Base-by-base conservation (phyloP, 2,797 vertebrate genomes). In the Spinus pinus region DNA sequence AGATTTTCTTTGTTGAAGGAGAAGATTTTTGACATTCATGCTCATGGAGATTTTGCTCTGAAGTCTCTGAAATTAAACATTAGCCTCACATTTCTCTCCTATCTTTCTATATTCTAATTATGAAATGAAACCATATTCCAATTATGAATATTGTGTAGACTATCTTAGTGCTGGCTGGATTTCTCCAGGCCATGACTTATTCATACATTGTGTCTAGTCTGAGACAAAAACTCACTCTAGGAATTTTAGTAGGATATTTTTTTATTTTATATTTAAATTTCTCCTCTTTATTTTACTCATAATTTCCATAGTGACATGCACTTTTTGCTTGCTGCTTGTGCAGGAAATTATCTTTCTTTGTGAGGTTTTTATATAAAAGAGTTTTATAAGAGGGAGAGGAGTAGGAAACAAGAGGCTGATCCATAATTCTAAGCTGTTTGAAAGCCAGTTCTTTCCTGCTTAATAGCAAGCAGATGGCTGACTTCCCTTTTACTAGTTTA, bases 401-500 rank as follows among this genome's bases (percentile, higher is more conserved):
- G 53, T 27, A 70, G n/a, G 19, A 44, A 81, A 51, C 1, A 1
- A 69, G 14, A 66, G 21, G 3, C 6, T 70, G 28, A 47, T 69
- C 44, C 30, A 53, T 88, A 83, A 67, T 73, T 87, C 39, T n/a
- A 1, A 33, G 21, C 17, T 82, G 35, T 62, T 96, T 81, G 75
- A 89, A 92, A 93, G 20, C 25, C 62, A 46, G 11, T 78, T 65
- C 2, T 69, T 78, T 75, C 24, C 44, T 57, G 9, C 35, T 72
- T 86, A 85, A 88, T 62, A 90, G 8, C 56, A 81, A 90, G 41
- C 69, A 94, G 85, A 89, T 80, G 77, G 41, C 33, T 95, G 72
- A 88, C 24, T 84, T 81, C 37, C 9, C 33, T 82, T 88, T 77
- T 47, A 62, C 14, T 65, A 3, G 81, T 71, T 84, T 65, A 56